A percentile compares a stretch with the other conserved stretches of the same genome.
Evolutionary conservation across 2,113 vertebrate species (phyloP).

Genomic region (Lamprotornis superbus): DNA sequence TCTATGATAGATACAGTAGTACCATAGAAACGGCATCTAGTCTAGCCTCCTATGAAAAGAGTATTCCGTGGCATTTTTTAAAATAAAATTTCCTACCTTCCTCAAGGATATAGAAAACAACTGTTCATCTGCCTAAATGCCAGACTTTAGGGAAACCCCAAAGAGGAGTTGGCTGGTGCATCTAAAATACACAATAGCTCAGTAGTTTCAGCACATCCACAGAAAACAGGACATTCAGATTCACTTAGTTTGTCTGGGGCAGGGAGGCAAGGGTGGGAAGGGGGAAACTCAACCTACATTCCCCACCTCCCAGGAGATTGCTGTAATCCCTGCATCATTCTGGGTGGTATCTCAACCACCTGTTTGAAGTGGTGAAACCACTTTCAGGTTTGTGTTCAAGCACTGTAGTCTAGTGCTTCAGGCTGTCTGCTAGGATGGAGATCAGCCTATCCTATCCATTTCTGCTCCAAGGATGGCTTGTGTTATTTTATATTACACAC

Average conservation of each 20-base stretch:
- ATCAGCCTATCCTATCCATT: background rate
- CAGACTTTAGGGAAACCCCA: background rate
- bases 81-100: background rate
- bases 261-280: background rate
- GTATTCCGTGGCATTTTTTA: background rate
- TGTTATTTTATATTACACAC: background rate
- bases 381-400: background rate
- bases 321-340: background rate
- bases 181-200: background rate
- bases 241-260: background rate
- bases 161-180: background rate
- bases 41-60: background rate
- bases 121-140: background rate
- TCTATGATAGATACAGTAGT: background rate
- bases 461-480: background rate
- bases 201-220: background rate
- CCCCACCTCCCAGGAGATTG: background rate
- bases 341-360: slow-evolving; percentile 23
- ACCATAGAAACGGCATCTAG: background rate
- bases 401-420: slow-evolving; percentile 2
- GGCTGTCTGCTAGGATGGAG: background rate
- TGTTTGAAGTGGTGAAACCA: slow-evolving; percentile 32
- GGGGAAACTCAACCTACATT: background rate
- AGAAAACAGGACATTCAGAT: background rate
- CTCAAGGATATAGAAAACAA: background rate